Conservation (phyloP, 2,113 vertebrate species). For the Pica pica region DNA sequence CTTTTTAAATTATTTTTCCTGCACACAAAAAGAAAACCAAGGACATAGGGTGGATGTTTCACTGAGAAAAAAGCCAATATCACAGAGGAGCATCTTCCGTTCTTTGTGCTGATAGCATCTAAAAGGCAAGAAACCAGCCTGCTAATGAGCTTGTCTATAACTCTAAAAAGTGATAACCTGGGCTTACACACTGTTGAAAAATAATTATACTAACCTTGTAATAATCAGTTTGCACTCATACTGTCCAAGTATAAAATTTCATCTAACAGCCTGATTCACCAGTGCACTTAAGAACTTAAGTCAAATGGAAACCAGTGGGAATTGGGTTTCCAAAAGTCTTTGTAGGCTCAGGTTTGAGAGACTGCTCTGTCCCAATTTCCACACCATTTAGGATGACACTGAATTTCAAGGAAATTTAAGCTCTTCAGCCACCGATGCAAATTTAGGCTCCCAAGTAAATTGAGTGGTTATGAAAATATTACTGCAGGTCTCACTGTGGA, state of each 20-base stretch:
- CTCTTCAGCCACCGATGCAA: neutral
- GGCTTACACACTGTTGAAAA: neutral
- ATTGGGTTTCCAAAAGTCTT: neutral
- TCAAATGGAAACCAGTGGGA: neutral
- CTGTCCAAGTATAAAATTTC: neutral
- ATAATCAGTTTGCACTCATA: neutral
- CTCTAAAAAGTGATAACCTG: neutral
- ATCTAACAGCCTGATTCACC: neutral
- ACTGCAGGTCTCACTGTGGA: neutral
- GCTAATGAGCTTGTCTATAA: neutral
- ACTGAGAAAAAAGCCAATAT: neutral
- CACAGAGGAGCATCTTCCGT: neutral
- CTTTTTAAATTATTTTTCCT: neutral
- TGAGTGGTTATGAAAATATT: neutral
- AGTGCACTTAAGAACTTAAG: neutral
- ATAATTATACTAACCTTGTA: neutral
- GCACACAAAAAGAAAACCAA: neutral
- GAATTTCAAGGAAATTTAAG: conserved; percentile 25
- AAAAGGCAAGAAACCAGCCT: neutral
- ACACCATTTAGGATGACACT: neutral
- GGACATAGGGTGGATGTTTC: neutral
- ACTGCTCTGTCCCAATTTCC: neutral
- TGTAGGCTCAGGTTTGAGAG: neutral
- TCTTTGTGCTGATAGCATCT: neutral
- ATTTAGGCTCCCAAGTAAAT: conserved; percentile 14